Conservation (phyloP, 2,113 vertebrate genomes). For the Larimichthys polyactis region DNA sequence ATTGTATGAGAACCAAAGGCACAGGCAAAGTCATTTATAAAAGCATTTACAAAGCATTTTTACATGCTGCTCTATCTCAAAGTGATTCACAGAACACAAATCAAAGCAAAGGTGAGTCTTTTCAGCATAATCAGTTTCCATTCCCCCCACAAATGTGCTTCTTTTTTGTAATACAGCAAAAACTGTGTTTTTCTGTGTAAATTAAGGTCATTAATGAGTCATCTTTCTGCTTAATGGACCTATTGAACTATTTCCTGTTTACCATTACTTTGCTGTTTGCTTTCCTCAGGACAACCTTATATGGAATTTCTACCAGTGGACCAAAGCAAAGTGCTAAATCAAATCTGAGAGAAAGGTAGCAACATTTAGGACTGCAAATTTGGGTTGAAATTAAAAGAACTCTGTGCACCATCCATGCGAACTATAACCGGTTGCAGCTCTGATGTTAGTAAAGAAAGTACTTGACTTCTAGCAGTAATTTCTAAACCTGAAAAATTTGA, state of each 20-base stretch:
- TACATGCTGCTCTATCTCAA: slow-evolving; percentile 42
- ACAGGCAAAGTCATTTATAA: slow-evolving; percentile 67
- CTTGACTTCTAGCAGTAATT: slow-evolving; percentile 23
- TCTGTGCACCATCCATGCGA: slow-evolving; percentile 3
- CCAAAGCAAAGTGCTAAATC: slow-evolving; percentile 40
- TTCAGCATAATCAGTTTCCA: slow-evolving; percentile 49
- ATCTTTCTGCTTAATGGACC: slow-evolving; percentile 72
- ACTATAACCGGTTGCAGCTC: slow-evolving; percentile 16
- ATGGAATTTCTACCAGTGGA: slow-evolving; percentile 50
- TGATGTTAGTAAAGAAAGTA: slow-evolving; percentile 7
- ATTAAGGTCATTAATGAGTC: slow-evolving; percentile 75
- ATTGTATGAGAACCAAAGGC: slow-evolving; percentile 55
- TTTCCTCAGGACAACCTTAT: slow-evolving; percentile 62
- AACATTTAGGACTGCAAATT: slow-evolving; percentile 19
- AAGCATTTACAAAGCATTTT: slow-evolving; percentile 60
- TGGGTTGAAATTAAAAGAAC: slow-evolving; percentile 33
- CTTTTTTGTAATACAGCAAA: slow-evolving; percentile 26
- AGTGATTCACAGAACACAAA: slow-evolving; percentile 54
- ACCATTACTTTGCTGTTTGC: slow-evolving; percentile 65
- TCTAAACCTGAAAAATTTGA: slow-evolving; percentile 34
- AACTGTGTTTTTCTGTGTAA: slow-evolving; percentile 54
- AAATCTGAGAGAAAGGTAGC: slow-evolving; percentile 41
- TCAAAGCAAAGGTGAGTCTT: slow-evolving; percentile 51
- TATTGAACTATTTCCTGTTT: slow-evolving; percentile 81
- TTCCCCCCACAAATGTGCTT: slow-evolving; percentile 32